Conservation (phyloP, 2,113 vertebrate species). For the Australoheros scitulus region DNA sequence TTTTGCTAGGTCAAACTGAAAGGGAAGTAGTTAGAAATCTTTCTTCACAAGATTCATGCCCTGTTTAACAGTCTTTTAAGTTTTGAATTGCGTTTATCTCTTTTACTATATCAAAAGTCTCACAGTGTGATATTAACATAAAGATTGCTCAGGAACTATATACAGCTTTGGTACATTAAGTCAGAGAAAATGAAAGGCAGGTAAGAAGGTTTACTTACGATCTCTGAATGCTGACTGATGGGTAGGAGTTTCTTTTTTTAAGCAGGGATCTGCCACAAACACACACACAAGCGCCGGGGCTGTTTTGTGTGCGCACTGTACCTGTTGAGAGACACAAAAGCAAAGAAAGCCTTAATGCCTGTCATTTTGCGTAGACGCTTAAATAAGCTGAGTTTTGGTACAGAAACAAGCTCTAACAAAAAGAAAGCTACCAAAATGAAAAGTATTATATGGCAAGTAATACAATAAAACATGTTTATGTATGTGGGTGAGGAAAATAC, state of each 20-base stretch:
- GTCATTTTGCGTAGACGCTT: not conserved
- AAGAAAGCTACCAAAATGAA: not conserved
- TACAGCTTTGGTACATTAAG: not conserved
- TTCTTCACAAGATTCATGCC: not conserved
- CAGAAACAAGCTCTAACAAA: not conserved
- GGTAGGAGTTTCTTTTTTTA: constrained; percentile 33
- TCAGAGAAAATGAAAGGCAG: not conserved
- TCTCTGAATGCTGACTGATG: constrained; percentile 50
- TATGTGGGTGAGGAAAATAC: not conserved
- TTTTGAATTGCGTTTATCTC: constrained; percentile 9
- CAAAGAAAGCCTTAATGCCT: constrained; percentile 13
- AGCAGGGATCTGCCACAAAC: constrained; percentile 41
- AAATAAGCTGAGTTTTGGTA: not conserved
- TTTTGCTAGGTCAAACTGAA: constrained; percentile 35
- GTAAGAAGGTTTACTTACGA: constrained; percentile 64
- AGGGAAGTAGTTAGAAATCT: constrained; percentile 9
- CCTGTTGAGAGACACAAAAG: constrained; percentile 60
- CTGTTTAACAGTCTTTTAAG: constrained; percentile 3
- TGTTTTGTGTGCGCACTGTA: constrained; percentile 29
- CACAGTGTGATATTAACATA: constrained; percentile 1
- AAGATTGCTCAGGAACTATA: not conserved
- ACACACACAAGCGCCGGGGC: constrained; percentile 33
- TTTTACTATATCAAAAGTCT: not conserved
- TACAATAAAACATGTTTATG: not conserved
- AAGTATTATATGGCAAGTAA: not conserved